Evolutionary conservation across 1,140 invertebrate genomes (phyloP).

Genomic region (Megalopta genalis): DNA sequence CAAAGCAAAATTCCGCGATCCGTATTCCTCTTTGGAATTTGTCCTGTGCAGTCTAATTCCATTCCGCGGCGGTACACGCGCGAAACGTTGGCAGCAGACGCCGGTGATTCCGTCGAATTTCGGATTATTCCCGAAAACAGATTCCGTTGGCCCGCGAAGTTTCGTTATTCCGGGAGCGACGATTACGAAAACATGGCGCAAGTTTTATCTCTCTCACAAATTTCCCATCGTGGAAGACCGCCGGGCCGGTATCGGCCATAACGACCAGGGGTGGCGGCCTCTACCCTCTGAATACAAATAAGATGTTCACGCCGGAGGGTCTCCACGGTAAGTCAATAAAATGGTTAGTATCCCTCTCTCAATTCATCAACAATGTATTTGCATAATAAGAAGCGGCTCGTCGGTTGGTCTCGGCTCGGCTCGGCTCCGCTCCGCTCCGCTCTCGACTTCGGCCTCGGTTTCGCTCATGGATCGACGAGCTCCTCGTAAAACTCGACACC

Average conservation of each 20-base stretch:
- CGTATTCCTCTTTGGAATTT: too few relatives aligned
- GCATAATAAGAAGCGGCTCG: conserved; percentile 35
- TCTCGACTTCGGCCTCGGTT: too few relatives aligned
- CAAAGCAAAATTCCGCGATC: too few relatives aligned
- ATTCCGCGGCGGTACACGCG: neutral
- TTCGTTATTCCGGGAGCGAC: conserved; percentile 16
- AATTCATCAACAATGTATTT: conserved; percentile 43
- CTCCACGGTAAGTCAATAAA: conserved; percentile 53
- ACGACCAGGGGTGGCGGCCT: conserved; percentile 25
- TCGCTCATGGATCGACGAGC: neutral
- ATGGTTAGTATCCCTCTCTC: conserved; percentile 43
- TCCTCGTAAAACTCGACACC: conserved; percentile 27
- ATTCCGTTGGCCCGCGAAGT: conserved; percentile 15
- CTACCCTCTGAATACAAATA: conserved; percentile 63
- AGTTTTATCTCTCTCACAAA: conserved; percentile 61
- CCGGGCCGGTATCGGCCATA: conserved; percentile 36
- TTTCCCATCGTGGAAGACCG: conserved; percentile 40
- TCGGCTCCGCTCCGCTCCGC: too few relatives aligned
- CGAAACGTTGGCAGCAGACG: neutral
- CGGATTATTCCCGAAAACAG: conserved; percentile 25
- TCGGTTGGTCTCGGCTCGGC: too few relatives aligned
- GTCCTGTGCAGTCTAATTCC: too few relatives aligned
- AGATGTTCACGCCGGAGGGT: conserved; percentile 44
- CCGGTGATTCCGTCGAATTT: neutral
- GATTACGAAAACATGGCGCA: conserved; percentile 64